A percentile compares a stretch with the other conserved stretches of the same genome.
Conservation (phyloP, 2,113 vertebrate species). For the Maccullochella peelii region DNA sequence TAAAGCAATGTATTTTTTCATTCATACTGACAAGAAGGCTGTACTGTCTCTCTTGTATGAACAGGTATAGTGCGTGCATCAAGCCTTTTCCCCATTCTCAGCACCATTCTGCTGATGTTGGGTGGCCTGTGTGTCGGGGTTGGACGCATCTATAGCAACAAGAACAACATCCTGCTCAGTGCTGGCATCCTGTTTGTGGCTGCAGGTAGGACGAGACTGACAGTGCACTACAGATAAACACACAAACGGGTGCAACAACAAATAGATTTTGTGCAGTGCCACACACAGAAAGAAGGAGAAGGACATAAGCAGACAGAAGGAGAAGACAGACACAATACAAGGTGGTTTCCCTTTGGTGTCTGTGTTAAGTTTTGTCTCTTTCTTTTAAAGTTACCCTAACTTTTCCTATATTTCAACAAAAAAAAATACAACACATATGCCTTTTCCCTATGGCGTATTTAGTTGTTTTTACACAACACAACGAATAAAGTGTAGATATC, state of each 20-base stretch:
- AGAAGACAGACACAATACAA: constrained; percentile 1
- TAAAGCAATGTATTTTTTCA: not conserved
- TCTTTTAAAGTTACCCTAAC: not conserved
- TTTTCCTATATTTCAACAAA: not conserved
- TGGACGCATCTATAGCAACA: constrained; percentile 92
- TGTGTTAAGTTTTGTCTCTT: not conserved
- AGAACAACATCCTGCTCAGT: constrained; percentile 95
- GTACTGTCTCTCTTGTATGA: constrained; percentile 1
- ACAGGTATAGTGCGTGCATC: constrained; percentile 96
- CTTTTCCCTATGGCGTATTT: not conserved
- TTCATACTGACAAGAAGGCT: not conserved
- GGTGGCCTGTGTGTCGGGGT: constrained; percentile 94
- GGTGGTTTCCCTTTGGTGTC: not conserved
- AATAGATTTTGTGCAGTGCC: not conserved
- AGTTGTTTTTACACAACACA: not conserved
- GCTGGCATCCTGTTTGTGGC: constrained; percentile 98
- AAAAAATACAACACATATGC: not conserved
- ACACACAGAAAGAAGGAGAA: constrained; percentile 1
- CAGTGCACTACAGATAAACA: constrained; percentile 2
- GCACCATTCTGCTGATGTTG: constrained; percentile 91
- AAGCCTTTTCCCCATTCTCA: constrained; percentile 97
- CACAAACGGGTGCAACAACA: constrained; percentile 4
- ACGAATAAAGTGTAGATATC: not conserved
- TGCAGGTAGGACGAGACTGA: constrained; percentile 86
- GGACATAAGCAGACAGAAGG: not conserved